Conservation (phyloP, 2,888 invertebrate species). For the Sphaerophoria taeniata region DNA sequence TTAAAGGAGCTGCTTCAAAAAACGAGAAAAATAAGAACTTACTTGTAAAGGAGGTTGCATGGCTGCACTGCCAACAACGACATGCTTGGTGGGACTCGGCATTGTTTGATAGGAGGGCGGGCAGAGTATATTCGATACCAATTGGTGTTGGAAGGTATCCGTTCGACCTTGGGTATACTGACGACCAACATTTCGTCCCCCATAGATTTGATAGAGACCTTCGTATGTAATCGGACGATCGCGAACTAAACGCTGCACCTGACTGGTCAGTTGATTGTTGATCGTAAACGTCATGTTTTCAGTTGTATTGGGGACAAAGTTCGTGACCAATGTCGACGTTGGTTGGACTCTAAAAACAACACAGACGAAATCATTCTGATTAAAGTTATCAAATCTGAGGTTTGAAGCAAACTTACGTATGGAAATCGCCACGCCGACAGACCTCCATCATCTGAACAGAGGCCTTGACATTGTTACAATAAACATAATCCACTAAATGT, state of each 20-base stretch:
- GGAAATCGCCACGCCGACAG: constrained; percentile 84
- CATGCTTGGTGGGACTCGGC: constrained; percentile 86
- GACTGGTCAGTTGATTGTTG: constrained; percentile 93
- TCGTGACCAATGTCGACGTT: constrained; percentile 87
- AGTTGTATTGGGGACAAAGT: constrained; percentile 90
- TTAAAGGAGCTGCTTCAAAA: not conserved
- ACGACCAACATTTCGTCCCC: constrained; percentile 87
- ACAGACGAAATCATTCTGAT: not conserved
- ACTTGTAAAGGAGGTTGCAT: constrained; percentile 83
- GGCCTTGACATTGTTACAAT: constrained; percentile 98
- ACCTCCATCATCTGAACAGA: constrained; percentile 99
- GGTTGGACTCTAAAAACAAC: constrained; percentile 81
- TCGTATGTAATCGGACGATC: constrained; percentile 91
- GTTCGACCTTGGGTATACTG: constrained; percentile 88
- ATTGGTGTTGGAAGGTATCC: constrained; percentile 94
- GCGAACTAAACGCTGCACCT: constrained; percentile 88
- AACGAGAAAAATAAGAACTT: not conserved
- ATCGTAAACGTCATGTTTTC: constrained; percentile 96
- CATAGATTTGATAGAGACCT: constrained; percentile 87
- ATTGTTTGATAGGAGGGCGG: constrained; percentile 94
- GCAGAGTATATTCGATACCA: constrained; percentile 97
- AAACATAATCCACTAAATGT: constrained; percentile 97
- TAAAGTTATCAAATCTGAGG: not conserved
- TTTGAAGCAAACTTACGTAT: constrained; percentile 79
- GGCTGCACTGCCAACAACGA: constrained; percentile 84